Evolutionary conservation across 2,113 vertebrate species (phyloP).

Genomic region (Rhabdornis inornatus): DNA sequence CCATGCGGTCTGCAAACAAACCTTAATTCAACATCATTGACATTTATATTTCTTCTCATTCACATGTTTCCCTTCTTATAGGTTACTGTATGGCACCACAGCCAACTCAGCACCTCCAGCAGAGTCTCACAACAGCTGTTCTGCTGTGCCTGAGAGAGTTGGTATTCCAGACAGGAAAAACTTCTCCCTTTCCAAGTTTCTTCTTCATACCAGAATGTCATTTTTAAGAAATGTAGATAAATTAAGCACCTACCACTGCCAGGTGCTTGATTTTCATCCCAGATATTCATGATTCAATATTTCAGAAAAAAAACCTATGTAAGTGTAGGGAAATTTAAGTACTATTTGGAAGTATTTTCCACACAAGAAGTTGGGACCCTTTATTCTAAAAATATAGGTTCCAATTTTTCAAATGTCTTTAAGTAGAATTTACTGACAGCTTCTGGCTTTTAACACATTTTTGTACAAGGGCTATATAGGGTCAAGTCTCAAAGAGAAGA

Average conservation of each 20-base stretch:
- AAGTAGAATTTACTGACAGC: not conserved
- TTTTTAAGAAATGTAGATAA: not conserved
- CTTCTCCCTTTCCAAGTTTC: not conserved
- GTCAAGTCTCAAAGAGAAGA: not conserved
- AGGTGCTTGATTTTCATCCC: not conserved
- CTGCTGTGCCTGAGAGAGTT: not conserved
- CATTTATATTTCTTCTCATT: conserved; percentile 10
- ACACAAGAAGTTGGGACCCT: not conserved
- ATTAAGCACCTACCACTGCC: not conserved
- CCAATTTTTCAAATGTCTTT: not conserved
- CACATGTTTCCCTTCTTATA: not conserved
- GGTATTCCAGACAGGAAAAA: not conserved
- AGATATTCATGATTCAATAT: not conserved
- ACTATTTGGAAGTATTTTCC: not conserved
- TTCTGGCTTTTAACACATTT: not conserved
- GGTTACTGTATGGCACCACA: not conserved
- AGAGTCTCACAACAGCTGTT: conserved; percentile 3
- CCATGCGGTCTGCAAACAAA: not conserved
- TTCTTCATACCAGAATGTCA: not conserved
- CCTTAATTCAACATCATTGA: not conserved
- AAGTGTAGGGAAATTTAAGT: not conserved
- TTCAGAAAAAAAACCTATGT: accelerated
- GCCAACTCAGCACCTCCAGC: not conserved
- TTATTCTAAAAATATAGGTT: not conserved
- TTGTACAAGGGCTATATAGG: not conserved